Evolutionary conservation across 2,113 vertebrate species (phyloP).

Genomic region (Corvus moneduloides): DNA sequence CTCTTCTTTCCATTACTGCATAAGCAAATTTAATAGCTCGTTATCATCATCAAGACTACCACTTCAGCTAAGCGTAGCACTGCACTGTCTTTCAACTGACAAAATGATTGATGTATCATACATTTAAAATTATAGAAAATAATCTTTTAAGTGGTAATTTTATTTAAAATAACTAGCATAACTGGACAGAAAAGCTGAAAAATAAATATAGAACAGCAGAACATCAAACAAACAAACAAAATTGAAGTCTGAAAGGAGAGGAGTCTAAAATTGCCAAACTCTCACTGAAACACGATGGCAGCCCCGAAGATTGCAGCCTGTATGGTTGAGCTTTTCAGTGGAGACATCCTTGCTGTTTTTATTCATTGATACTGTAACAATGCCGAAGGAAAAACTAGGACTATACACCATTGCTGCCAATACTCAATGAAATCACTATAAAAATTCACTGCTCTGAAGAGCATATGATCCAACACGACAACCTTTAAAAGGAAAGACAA

Average conservation of each 20-base stretch:
- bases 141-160: background rate
- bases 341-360: background rate
- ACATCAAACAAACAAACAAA: background rate
- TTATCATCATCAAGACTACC: background rate
- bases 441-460: background rate
- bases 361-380: background rate
- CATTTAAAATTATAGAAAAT: conserved; percentile 24
- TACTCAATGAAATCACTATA: background rate
- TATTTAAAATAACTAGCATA: background rate
- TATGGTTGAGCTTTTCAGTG: background rate
- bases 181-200: background rate
- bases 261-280: background rate
- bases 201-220: background rate
- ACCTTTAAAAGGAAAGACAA: conserved; percentile 9
- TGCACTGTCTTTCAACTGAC: background rate
- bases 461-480: background rate
- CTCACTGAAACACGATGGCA: background rate
- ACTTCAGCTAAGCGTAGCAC: background rate
- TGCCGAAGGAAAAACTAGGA: background rate
- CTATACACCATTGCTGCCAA: background rate
- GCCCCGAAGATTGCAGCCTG: background rate
- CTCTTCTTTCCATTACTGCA: background rate
- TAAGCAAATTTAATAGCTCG: conserved; percentile 7
- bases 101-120: background rate
- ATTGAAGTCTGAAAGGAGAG: background rate